These are phyloP conservation scores for Felis chaus DNA, from an alignment of 2,113 vertebrate species.

Conservation along the genomic window DNA sequence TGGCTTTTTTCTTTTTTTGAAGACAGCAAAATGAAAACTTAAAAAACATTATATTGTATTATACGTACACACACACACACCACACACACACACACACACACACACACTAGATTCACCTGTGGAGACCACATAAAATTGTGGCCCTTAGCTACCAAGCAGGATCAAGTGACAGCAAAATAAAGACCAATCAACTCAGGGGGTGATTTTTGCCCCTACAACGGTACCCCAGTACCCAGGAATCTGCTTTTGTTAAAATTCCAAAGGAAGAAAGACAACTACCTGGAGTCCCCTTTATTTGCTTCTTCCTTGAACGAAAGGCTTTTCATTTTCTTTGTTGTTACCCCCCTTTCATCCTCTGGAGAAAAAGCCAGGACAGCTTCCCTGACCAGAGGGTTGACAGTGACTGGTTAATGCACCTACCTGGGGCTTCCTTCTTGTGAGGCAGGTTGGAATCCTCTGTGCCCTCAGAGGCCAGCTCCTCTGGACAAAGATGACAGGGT, in stretches of 20 bases:
- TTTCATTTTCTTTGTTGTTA: background rate
- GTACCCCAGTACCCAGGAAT: slow-evolving; percentile 1
- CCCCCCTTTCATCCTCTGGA: background rate
- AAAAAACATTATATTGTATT: background rate
- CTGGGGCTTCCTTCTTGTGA: slow-evolving; percentile 22
- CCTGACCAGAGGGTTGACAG: slow-evolving; percentile 44
- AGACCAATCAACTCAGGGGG: slow-evolving; percentile 41
- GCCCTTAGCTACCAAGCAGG: slow-evolving; percentile 50
- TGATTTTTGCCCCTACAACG: background rate
- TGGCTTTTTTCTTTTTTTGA: slow-evolving; percentile 69
- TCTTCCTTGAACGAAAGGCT: background rate
- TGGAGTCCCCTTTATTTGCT: background rate
- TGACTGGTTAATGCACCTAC: background rate
- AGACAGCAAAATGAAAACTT: slow-evolving; percentile 71
- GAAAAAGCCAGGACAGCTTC: background rate
- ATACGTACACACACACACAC: background rate
- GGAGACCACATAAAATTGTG: slow-evolving; percentile 58
- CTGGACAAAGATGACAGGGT: slow-evolving; percentile 57
- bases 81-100: background rate
- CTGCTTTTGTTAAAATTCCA: slow-evolving; percentile 50
- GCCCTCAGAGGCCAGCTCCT: background rate
- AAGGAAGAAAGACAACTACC: slow-evolving; percentile 45
- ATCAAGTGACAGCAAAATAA: slow-evolving; percentile 59
- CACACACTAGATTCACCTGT: slow-evolving; percentile 49
- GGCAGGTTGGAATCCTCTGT: background rate